Base-by-base conservation (phyloP, 2,888 invertebrate species). In the Elmis aenea region DNA sequence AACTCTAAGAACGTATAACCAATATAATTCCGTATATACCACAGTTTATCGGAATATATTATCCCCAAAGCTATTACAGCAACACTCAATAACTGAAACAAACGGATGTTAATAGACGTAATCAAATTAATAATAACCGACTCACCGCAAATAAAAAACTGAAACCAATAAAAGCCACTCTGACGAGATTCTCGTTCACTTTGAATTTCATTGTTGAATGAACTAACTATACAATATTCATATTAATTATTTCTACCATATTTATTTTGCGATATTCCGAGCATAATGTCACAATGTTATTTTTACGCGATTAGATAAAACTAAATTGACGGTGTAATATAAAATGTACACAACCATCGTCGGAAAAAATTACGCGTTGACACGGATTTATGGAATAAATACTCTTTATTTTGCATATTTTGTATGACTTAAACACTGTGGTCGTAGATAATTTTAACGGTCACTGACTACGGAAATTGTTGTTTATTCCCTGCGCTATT, bases 1-100 rank as follows among this genome's bases (percentile, higher is more conserved):
- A 80, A 72, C 26, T 76, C 74, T 16, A 55, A 21, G 28, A 55
- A 47, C 16, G 53, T 49, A 35, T 48, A 26, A 23, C 47, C 50
- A 8, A 52, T 46, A 29, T 56, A 58, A 21, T 34, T 30, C 33
- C 38, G 43, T 3, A 57, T 51, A 42, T 42, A 52, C 44, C 49
- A 50, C 39, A 55, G 34, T 23, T 59, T 53, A 10, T 53, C 44
- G 6, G 48, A 42, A 33, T 59, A 56, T 5, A 55, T 52, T 3
- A 53, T 42, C 10, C 54, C 57, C 3, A 58, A 38, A 1, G 55
- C 52, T 14, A 57, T 50, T 38, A 58, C 38, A 3, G 55, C 52
- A 12, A 58, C 32, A 29, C 58, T 58, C 21, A 58, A 35, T 13
- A 58, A 52, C 58, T 58, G 32, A 33, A 52, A 42, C 4, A 31